These are phyloP conservation scores for Chloroceryle inda DNA, from an alignment of 2,797 vertebrate genomes.

Conservation along the genomic window DNA sequence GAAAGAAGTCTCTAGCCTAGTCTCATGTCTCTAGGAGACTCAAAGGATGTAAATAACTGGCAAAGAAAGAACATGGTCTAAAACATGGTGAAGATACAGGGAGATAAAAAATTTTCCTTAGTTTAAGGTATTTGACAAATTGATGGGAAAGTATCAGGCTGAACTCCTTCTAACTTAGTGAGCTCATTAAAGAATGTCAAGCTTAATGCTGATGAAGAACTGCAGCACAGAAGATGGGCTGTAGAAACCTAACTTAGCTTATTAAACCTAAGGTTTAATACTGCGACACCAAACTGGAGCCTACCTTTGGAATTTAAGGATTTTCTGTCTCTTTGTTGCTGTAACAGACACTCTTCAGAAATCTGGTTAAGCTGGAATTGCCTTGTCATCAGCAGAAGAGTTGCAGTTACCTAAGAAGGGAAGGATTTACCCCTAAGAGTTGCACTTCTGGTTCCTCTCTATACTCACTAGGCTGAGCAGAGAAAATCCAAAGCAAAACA, in stretches of 20 bases:
- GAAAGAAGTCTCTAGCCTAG: not conserved
- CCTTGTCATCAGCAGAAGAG: not conserved
- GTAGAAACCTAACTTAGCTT: not conserved
- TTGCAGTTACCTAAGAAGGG: not conserved
- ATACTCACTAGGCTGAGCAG: not conserved
- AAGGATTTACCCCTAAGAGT: not conserved
- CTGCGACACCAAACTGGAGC: not conserved
- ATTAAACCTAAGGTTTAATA: not conserved
- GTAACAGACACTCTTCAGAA: not conserved
- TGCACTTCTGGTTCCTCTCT: constrained; percentile 33
- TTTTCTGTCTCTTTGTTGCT: not conserved
- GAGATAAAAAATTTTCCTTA: not conserved
- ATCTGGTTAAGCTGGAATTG: constrained; percentile 15
- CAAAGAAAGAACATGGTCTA: not conserved
- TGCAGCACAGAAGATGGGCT: not conserved
- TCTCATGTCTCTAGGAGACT: not conserved
- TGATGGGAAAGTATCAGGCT: not conserved
- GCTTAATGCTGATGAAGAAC: not conserved
- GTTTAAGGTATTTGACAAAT: not conserved
- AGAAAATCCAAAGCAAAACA: constrained; percentile 35
- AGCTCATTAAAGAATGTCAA: not conserved
- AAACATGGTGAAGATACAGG: not conserved
- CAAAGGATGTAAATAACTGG: not conserved
- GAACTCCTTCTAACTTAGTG: not conserved
- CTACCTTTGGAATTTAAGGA: not conserved